These are phyloP conservation scores for Drosophila tripunctata DNA, from an alignment of 2,888 invertebrate genomes.

Conservation along the genomic window DNA sequence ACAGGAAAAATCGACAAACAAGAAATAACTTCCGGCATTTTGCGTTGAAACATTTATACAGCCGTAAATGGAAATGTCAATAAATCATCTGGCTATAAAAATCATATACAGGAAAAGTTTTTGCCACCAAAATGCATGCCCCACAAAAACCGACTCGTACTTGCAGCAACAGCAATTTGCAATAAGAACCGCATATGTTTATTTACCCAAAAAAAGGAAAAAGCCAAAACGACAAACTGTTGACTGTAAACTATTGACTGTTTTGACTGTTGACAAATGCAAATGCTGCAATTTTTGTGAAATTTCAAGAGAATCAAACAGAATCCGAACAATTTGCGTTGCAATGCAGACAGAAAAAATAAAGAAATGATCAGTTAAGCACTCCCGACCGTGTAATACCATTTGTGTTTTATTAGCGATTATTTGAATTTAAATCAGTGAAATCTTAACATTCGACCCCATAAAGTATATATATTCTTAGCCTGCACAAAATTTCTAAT, in stretches of 20 bases:
- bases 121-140: constrained; percentile 46
- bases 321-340: constrained; percentile 35
- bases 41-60: constrained; percentile 77
- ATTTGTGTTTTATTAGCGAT: no score
- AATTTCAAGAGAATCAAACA: constrained; percentile 16
- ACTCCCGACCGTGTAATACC: no score
- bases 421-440: no score
- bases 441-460: no score
- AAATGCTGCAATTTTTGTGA: constrained; percentile 12
- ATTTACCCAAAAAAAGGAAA: constrained; percentile 6
- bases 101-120: constrained; percentile 70
- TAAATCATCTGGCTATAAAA: constrained; percentile 70
- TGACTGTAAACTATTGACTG: background rate
- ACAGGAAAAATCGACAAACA: constrained; percentile 57
- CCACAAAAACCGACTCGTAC: constrained; percentile 8
- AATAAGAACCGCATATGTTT: constrained; percentile 39
- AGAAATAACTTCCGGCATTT: constrained; percentile 77
- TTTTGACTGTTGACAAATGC: constrained; percentile 10
- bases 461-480: no score
- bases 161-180: constrained; percentile 22
- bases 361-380: no score
- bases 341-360: background rate
- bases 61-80: constrained; percentile 80
- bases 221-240: constrained; percentile 5
- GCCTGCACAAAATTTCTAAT: no score